Evolutionary conservation across 2,888 invertebrate species (phyloP).

Genomic region (Lepidocyrtinus sp.): DNA sequence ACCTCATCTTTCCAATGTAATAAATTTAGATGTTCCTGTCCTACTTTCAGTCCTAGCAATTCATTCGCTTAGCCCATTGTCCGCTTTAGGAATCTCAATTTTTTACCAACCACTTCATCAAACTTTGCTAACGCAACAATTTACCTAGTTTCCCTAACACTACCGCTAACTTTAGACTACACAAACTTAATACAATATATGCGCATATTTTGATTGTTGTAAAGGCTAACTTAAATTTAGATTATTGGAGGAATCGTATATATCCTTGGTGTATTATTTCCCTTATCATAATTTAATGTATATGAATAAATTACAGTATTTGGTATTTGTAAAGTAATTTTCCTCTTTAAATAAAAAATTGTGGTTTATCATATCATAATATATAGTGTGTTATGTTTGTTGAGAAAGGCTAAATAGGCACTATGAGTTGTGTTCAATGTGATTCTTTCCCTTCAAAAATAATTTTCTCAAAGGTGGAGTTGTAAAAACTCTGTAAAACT

Average conservation of each 20-base stretch:
- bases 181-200: neutral
- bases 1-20: neutral
- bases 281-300: too few species aligned
- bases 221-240: neutral
- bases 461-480: slow-evolving; percentile 42
- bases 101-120: neutral
- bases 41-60: neutral
- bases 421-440: slow-evolving; percentile 61
- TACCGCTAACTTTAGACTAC: too few species aligned
- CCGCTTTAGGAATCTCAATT: slow-evolving; percentile 5
- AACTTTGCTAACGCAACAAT: neutral
- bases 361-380: slow-evolving; percentile 25
- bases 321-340: neutral
- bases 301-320: neutral
- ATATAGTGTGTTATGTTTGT: slow-evolving; percentile 27
- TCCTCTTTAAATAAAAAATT: slow-evolving; percentile 31
- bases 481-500: slow-evolving; percentile 5
- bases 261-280: too few species aligned
- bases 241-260: too few species aligned
- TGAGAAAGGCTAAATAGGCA: slow-evolving; percentile 63
- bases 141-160: too few species aligned
- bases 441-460: slow-evolving; percentile 35
- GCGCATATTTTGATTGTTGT: neutral
- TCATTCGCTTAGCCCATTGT: neutral
- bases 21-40: neutral